These are phyloP conservation scores for Anableps anableps DNA, from an alignment of 2,797 vertebrate species.

Conservation along the genomic window DNA sequence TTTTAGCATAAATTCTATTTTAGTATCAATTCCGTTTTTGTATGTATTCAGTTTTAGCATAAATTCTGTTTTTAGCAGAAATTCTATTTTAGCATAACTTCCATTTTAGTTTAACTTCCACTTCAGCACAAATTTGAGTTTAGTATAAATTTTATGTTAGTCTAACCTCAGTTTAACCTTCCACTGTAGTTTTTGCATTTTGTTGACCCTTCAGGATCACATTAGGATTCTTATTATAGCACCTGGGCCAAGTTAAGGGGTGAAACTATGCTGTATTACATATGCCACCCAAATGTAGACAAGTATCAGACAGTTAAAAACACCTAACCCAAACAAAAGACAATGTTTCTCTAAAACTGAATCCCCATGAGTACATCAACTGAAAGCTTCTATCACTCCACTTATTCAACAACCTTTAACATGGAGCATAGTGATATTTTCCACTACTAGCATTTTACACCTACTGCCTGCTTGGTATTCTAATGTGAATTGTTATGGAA, in stretches of 20 bases:
- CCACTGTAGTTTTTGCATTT: too few species aligned
- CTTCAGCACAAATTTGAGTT: too few species aligned
- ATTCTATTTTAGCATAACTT: too few species aligned
- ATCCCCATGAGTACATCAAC: background rate
- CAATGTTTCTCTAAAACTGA: background rate
- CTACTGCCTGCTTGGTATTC: background rate
- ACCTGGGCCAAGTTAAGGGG: background rate
- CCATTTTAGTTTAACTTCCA: too few species aligned
- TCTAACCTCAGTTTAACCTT: too few species aligned
- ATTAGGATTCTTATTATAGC: background rate
- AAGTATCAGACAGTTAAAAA: background rate
- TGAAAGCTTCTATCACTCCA: background rate
- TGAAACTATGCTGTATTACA: background rate
- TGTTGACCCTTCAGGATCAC: background rate
- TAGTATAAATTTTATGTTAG: too few species aligned
- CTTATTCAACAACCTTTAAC: slow-evolving; percentile 5
- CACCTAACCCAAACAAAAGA: background rate
- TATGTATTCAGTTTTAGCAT: too few species aligned
- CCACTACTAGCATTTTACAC: background rate
- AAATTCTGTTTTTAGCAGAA: too few species aligned
- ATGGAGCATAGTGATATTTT: background rate
- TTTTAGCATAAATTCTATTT: background rate
- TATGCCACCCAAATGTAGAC: background rate
- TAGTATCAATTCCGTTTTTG: too few species aligned
- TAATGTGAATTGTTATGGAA: slow-evolving; percentile 7